These are phyloP conservation scores for Rhopalosiphum nymphaeae DNA, from an alignment of 2,888 invertebrate species.

Conservation along the genomic window DNA sequence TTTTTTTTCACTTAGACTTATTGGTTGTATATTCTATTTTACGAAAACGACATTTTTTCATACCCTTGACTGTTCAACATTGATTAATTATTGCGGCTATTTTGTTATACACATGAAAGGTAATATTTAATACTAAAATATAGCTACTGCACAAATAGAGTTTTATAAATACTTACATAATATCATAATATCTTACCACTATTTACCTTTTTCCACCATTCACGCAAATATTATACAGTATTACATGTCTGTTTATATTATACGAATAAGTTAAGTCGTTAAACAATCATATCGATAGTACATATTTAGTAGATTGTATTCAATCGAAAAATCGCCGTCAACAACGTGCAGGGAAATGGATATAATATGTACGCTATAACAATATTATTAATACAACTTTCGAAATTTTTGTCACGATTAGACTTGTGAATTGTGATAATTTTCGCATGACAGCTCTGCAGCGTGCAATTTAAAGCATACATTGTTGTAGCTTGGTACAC, in stretches of 20 bases:
- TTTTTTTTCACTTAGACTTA: background rate
- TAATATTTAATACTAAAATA: background rate
- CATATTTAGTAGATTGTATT: background rate
- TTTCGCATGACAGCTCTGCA: conserved; percentile 25
- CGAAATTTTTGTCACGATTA: background rate
- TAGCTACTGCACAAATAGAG: background rate
- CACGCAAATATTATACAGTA: background rate
- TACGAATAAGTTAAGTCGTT: background rate
- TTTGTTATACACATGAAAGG: background rate
- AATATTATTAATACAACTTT: background rate
- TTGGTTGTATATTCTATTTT: background rate
- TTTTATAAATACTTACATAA: background rate
- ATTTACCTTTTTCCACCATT: background rate
- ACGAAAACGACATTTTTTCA: no score
- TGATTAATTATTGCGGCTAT: background rate
- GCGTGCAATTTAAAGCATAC: conserved; percentile 23
- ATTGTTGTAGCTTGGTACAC: background rate
- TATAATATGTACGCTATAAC: background rate
- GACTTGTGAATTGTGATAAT: background rate
- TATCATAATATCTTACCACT: background rate
- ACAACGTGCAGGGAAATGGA: background rate
- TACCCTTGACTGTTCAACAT: background rate
- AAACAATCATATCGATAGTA: background rate
- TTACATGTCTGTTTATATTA: background rate
- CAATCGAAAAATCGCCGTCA: background rate